Conservation (phyloP, 2,797 vertebrate species). For the Aphelocoma californica region DNA sequence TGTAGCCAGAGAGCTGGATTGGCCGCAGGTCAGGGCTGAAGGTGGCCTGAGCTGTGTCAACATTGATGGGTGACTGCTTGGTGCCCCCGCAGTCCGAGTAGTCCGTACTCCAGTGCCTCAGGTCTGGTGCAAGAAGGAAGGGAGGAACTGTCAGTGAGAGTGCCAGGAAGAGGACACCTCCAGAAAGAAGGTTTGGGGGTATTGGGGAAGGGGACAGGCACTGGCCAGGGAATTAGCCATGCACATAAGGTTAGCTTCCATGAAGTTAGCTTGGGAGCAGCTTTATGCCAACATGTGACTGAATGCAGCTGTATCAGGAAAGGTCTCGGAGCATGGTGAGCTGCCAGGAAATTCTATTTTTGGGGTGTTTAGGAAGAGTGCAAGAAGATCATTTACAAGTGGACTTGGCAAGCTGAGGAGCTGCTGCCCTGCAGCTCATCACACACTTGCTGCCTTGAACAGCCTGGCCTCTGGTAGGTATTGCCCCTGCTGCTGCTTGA, state of each 20-base stretch:
- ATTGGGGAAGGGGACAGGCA: background rate
- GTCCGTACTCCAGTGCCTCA: slow-evolving; percentile 21
- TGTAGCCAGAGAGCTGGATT: slow-evolving; percentile 76
- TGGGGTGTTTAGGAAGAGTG: slow-evolving; percentile 35
- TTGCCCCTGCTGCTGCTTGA: accelerated
- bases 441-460: background rate
- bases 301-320: background rate
- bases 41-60: slow-evolving; percentile 47
- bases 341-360: slow-evolving; percentile 62
- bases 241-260: background rate
- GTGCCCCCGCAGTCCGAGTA: slow-evolving; percentile 63
- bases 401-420: background rate
- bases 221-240: background rate
- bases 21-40: slow-evolving; percentile 62
- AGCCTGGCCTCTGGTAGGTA: background rate
- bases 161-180: background rate
- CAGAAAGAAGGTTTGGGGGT: background rate
- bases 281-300: background rate
- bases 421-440: slow-evolving; percentile 17
- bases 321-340: background rate
- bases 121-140: background rate
- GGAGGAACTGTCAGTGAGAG: background rate
- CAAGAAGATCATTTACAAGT: slow-evolving; percentile 35
- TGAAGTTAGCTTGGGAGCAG: background rate
- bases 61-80: slow-evolving; percentile 83